Evolutionary conservation across 2,888 invertebrate genomes (phyloP).

Genomic region (Leptinotarsa tumamoca): DNA sequence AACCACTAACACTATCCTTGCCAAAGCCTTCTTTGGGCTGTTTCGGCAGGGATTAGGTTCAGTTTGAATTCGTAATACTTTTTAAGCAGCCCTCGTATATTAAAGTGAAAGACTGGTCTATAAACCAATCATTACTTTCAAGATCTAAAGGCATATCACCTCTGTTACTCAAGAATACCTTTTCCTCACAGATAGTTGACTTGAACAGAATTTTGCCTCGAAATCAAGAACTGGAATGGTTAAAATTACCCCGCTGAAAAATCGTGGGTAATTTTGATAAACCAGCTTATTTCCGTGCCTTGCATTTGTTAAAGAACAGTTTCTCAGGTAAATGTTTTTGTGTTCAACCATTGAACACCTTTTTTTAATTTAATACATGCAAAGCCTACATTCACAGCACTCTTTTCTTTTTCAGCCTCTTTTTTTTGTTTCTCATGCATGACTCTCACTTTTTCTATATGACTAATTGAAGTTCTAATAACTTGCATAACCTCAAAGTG

Average conservation of each 20-base stretch:
- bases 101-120: too few species aligned
- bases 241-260: neutral
- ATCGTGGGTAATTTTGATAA: neutral
- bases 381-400: conserved; percentile 1
- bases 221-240: neutral
- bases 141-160: neutral
- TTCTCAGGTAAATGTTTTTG: neutral
- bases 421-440: conserved; percentile 16
- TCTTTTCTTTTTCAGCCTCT: conserved; percentile 2
- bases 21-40: too few species aligned
- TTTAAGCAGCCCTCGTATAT: too few species aligned
- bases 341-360: neutral
- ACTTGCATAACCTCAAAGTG: conserved; percentile 4
- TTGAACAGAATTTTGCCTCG: neutral
- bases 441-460: conserved; percentile 1
- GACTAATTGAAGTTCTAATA: neutral
- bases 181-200: neutral
- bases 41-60: too few species aligned
- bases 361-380: conserved; percentile 6
- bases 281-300: neutral
- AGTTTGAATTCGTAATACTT: too few species aligned
- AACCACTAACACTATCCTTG: too few species aligned
- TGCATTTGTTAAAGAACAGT: conserved; percentile 5
- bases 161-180: neutral
- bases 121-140: too few species aligned